Evolutionary conservation across 2,888 invertebrate genomes (phyloP), one percentile per base, ranked within the genome.

Genomic region (Tetranychus piercei): DNA sequence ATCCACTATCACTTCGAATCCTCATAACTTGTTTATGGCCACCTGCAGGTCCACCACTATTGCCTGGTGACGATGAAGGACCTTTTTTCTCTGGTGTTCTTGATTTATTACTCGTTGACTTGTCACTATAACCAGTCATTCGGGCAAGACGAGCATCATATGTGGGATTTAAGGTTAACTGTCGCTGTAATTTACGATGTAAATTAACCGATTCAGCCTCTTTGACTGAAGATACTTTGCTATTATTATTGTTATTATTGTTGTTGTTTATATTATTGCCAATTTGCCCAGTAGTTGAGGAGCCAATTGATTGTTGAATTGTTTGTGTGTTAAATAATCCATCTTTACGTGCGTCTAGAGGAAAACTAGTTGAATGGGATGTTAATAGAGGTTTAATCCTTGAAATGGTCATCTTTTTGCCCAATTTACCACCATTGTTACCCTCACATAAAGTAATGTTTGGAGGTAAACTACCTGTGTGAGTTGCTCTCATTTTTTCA

Each of bases 141-240:
- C 79, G 85, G 80, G 84, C 84, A 73, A 88, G 83, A 75, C 91
- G 84, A 6, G 90, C 89, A 83, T 92, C 92, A 78, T 88, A 88
- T 23, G 85, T 84, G 0, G 91, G 91, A 83, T 91, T 91, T n/a
- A 92, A 82, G 18, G 91, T 90, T 71, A 91, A 84, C 81, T 91
- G 91, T 6, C 92, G 85, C 78, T 88, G 89, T 55, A 92, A 84
- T 82, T 91, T 91, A 75, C 88, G 85, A 80, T 92, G 92, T 76
- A 88, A 85, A 81, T 90, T 65, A 55, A 73, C 65, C 7, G 76
- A 9, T 43, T 74, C 76, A 23, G 71, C 55, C 15, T 22, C 43
- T 72, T 44, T 71, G 3, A 73, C 71, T 8, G 72, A 74, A 65
- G 45, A 71, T 55, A 73, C 69, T 64, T 73, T 45, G 9, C 15